A percentile compares a stretch with the other conserved stretches of the same genome.
Conservation (phyloP, 1,140 invertebrate genomes). For the Mylabris phalerata region DNA sequence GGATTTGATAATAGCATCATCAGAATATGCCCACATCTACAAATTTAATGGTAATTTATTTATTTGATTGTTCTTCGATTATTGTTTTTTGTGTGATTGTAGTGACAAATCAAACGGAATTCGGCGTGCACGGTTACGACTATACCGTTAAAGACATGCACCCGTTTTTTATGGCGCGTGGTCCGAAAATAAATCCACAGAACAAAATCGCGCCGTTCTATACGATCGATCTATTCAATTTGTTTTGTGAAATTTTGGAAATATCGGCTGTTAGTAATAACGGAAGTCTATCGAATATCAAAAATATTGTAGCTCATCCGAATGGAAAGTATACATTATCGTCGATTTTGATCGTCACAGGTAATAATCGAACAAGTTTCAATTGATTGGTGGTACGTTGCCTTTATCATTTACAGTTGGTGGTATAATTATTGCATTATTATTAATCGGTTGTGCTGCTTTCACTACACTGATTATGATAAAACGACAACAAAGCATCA, state of each 20-base stretch:
- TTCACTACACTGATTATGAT: conserved; percentile 35
- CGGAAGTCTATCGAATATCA: conserved; percentile 28
- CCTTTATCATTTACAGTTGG: conserved; percentile 29
- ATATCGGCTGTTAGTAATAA: conserved; percentile 39
- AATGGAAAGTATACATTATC: conserved; percentile 19
- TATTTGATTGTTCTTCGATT: neutral
- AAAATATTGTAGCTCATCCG: conserved; percentile 16
- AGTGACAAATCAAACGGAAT: conserved; percentile 47
- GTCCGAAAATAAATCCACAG: conserved; percentile 53
- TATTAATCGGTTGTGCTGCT: conserved; percentile 33
- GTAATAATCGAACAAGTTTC: conserved; percentile 14
- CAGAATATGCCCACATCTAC: conserved; percentile 44
- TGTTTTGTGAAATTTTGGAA: conserved; percentile 58
- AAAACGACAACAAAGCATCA: conserved; percentile 37
- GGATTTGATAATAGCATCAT: conserved; percentile 43
- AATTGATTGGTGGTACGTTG: conserved; percentile 1
- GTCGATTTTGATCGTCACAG: conserved; percentile 28
- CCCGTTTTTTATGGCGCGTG: conserved; percentile 62
- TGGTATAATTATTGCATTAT: conserved; percentile 30
- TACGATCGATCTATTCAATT: conserved; percentile 58
- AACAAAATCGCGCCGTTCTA: conserved; percentile 51
- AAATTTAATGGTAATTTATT: conserved; percentile 40
- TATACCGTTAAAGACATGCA: conserved; percentile 54
- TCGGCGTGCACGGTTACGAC: conserved; percentile 64
- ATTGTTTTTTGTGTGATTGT: too few relatives aligned